These are phyloP conservation scores for Nephotettix cincticeps DNA, from an alignment of 1,140 invertebrate genomes.

Conservation along the genomic window DNA sequence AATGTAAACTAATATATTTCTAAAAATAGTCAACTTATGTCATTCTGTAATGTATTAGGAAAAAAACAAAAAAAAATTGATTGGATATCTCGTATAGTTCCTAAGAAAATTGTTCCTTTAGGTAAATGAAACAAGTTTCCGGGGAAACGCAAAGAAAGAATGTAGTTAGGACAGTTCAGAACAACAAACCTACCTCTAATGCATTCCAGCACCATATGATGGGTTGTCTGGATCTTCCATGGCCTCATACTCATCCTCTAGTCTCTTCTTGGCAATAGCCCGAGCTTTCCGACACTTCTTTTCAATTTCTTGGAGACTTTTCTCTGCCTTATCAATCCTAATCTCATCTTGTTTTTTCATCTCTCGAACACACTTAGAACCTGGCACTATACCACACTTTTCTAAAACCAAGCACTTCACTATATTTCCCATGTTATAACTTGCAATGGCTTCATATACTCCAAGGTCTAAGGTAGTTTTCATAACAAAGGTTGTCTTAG, in stretches of 20 bases:
- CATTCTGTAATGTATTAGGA: too few species aligned
- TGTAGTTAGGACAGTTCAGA: too few species aligned
- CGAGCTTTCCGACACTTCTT: slow-evolving; percentile 5
- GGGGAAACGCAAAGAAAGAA: too few species aligned
- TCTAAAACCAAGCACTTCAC: background rate
- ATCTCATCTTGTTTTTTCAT: background rate
- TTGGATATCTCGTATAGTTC: too few species aligned
- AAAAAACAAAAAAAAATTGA: too few species aligned
- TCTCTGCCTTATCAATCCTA: background rate
- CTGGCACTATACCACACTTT: background rate
- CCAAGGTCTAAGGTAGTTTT: slow-evolving; percentile 22
- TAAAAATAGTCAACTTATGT: too few species aligned
- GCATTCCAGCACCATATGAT: background rate
- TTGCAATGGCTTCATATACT: slow-evolving; percentile 19
- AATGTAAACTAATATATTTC: too few species aligned
- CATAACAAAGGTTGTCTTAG: slow-evolving; percentile 27
- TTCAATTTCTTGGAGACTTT: slow-evolving; percentile 9
- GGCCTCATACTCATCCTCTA: slow-evolving; percentile 17
- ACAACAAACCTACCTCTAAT: slow-evolving; percentile 1
- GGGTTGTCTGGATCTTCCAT: slow-evolving; percentile 7
- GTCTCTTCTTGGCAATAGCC: slow-evolving; percentile 10
- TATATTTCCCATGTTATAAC: slow-evolving; percentile 24
- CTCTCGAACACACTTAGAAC: background rate
- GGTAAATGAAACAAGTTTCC: too few species aligned
- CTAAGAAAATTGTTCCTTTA: too few species aligned